Evolutionary conservation across 1,140 invertebrate genomes (phyloP), one percentile per base, ranked within the genome.

Genomic region (Drosophila jambulina): DNA sequence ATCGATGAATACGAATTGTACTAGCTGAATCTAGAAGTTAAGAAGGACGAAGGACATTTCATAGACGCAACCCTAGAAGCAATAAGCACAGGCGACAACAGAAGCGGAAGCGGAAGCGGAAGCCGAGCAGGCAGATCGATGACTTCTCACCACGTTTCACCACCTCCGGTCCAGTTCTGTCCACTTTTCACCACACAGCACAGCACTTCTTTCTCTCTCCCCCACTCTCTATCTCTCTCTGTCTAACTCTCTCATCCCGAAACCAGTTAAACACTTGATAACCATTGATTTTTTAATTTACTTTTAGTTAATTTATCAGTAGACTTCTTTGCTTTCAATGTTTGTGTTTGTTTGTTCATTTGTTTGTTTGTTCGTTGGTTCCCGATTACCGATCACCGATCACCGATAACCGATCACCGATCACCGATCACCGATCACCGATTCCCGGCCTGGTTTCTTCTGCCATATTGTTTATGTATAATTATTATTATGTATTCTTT

Each of bases 11-110:
- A 67, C 70, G 40, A 71, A 84, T 67, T 81, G 72, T 81, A 85
- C 72, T 74, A 84, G 72, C 72, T 81, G 59, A 85, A 75, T 57
- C 48, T 75, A 85, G 60, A 49, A n/a, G n/a, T 60, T 60, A 72
- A 60, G 34, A 36, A 36, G 34, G 34, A 36, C 12, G 67, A 72
- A 53, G 60, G 65, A 71, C 58, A 86, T 76, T 87, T 82, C 79
- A 87, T 76, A 60, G 34, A 70, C 8, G 54, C 46, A 77, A 62
- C 45, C 38, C 54, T 78, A 86, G 75, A 54, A 69, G 67, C 77
- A 84, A 67, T 80, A 86, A 70, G 82, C 78, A 61, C 51, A 36
- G 46, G 29, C 62, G 32, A 48, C 68, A 63, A 63, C 59, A 59
- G 46, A 70, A 63, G 36, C 59, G 29, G 19, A 61, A 32, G n/a